These are phyloP conservation scores for Agrochola circellaris DNA, from an alignment of 2,888 invertebrate genomes.

Conservation along the genomic window DNA sequence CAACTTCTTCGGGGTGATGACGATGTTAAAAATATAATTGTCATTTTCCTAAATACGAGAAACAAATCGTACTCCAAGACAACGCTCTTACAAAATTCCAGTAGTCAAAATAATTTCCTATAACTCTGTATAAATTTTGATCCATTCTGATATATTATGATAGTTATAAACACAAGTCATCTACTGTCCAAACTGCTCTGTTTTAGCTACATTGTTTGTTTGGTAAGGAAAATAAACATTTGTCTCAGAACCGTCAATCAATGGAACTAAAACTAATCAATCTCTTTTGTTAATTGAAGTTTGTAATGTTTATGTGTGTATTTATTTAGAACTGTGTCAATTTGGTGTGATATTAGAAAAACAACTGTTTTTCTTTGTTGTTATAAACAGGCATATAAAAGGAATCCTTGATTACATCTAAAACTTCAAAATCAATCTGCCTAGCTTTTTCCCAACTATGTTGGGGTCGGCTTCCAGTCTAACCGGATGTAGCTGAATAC, in stretches of 20 bases:
- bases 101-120: neutral
- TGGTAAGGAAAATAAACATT: slow-evolving; percentile 22
- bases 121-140: neutral
- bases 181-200: slow-evolving; percentile 5
- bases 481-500: no score
- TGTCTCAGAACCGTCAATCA: slow-evolving; percentile 29
- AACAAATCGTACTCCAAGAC: neutral
- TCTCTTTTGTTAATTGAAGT: slow-evolving; percentile 6
- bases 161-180: slow-evolving; percentile 12
- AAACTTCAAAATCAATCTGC: neutral
- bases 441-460: no score
- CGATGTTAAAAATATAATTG: no score
- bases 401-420: neutral
- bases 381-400: neutral
- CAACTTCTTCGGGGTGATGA: no score
- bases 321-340: neutral
- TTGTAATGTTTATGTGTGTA: neutral
- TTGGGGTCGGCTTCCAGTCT: no score
- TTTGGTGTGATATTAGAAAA: neutral
- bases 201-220: slow-evolving; percentile 26
- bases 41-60: neutral
- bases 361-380: neutral
- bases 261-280: slow-evolving; percentile 26
- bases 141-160: slow-evolving; percentile 2
- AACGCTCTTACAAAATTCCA: neutral